Conservation (phyloP, 2,797 vertebrate genomes). For the Liasis olivaceus region DNA sequence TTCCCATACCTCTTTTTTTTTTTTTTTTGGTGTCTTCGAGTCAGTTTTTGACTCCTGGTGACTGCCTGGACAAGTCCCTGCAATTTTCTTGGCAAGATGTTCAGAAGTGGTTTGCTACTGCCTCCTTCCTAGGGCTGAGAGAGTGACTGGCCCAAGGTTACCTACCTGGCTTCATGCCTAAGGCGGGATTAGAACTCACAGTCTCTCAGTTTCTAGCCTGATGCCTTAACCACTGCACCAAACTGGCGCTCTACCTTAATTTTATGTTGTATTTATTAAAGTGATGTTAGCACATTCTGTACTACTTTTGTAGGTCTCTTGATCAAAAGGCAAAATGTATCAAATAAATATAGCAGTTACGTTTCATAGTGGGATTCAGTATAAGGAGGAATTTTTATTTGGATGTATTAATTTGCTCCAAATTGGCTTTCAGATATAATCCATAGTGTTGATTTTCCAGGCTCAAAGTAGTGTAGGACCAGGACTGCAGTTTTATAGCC, state of each 20-base stretch:
- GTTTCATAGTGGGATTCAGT: too few species aligned
- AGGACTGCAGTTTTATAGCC: too few species aligned
- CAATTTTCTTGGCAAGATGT: neutral
- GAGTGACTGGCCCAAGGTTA: neutral
- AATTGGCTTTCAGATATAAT: too few species aligned
- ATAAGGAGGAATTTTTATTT: too few species aligned
- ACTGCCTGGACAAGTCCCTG: neutral
- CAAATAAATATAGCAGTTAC: too few species aligned
- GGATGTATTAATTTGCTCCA: too few species aligned
- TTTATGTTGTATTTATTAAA: neutral
- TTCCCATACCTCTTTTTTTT: neutral
- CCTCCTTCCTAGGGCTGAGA: neutral
- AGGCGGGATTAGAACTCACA: neutral
- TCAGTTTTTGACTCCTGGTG: neutral
- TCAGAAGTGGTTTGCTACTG: neutral
- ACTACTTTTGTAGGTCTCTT: neutral
- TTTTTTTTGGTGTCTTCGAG: neutral
- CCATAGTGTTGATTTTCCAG: too few species aligned
- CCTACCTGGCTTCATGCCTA: too few species aligned
- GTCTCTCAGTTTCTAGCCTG: neutral
- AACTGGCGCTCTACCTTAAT: neutral
- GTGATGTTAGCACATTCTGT: neutral
- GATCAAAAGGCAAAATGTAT: neutral
- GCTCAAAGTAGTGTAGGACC: too few species aligned
- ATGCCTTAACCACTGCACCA: neutral